These are phyloP conservation scores for Mola mola DNA, from an alignment of 2,113 vertebrate genomes.

Conservation along the genomic window DNA sequence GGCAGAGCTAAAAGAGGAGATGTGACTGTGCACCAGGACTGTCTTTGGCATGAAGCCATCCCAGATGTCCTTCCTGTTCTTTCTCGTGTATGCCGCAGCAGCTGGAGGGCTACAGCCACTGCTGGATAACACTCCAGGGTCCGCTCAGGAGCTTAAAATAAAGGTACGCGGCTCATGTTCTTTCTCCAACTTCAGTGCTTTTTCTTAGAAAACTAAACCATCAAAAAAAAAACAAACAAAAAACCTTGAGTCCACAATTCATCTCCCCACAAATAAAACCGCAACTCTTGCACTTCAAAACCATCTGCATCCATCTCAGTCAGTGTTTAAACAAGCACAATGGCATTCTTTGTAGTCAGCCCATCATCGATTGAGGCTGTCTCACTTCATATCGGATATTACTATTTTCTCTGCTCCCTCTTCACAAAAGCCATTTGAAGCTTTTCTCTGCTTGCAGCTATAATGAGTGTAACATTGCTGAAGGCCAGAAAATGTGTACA, in stretches of 20 bases:
- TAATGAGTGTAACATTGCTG: too few relatives aligned
- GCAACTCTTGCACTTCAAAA: too few relatives aligned
- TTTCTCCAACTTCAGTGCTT: too few relatives aligned
- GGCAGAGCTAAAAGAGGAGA: constrained; percentile 70
- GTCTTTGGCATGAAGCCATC: constrained; percentile 77
- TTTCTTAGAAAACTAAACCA: too few relatives aligned
- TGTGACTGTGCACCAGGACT: constrained; percentile 61
- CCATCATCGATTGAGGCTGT: constrained; percentile 4
- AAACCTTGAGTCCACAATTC: neutral
- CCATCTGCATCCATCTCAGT: neutral
- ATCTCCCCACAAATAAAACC: too few relatives aligned
- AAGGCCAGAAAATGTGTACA: too few relatives aligned
- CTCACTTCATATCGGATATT: too few relatives aligned
- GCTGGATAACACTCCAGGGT: constrained; percentile 72
- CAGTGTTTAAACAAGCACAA: neutral
- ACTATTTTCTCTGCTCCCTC: too few relatives aligned
- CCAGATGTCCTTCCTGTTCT: constrained; percentile 81
- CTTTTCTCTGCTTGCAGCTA: too few relatives aligned
- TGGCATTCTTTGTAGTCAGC: neutral
- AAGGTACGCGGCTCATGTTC: constrained; percentile 66
- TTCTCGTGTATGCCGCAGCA: constrained; percentile 75
- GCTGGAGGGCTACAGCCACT: constrained; percentile 74
- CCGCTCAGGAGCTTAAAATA: constrained; percentile 77
- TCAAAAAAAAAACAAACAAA: too few relatives aligned
- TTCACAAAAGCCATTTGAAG: too few relatives aligned